Evolutionary conservation across 2,888 invertebrate species (phyloP), one percentile per base, ranked within the genome.

Genomic region (Pseudococcus jackbeardsleyi): DNA sequence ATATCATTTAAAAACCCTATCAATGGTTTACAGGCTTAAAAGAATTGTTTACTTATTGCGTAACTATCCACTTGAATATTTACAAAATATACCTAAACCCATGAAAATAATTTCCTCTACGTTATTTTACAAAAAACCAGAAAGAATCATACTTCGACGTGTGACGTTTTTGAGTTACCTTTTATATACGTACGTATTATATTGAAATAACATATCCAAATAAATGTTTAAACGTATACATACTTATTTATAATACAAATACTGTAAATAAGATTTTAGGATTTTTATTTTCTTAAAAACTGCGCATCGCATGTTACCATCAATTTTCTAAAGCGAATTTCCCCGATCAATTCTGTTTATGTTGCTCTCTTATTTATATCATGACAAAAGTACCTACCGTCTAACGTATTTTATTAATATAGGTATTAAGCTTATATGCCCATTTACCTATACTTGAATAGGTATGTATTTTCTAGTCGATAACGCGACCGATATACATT

Each of bases 401-500:
- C 42, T 33, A 22, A n/a, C 12, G 9, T 79, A 42, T 9, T 17
- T 42, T 42, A 42, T 79, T 42, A 17, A 9, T 79, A n/a, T 42
- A 26, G 42, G 17, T 42, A 12, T 42, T 79, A 79, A 79, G 79
- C 79, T 79, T 72, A 5, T 42, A 79, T 79, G 79, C 79, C 79
- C 42, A 79, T 79, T n/a, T n/a, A 33, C 26, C 26, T 33, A 33
- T 33, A 33, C 26, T 33, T 33, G 3, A 33, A 42, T 79, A 79
- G 79, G 79, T 46, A 77, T 39, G 42, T n/a, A 79, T 79, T 39
- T 79, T 79, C 79, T 79, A 79, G 79, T 79, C 79, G 42, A 72
- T 72, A 72, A 42, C 79, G 79, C 79, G 79, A 42, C 79, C n/a
- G 7, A 12, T 39, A 12, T 39, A 46, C 46, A 46, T 12, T 11